These are phyloP conservation scores for Chromis chromis DNA, from an alignment of 2,797 vertebrate genomes.

Conservation along the genomic window DNA sequence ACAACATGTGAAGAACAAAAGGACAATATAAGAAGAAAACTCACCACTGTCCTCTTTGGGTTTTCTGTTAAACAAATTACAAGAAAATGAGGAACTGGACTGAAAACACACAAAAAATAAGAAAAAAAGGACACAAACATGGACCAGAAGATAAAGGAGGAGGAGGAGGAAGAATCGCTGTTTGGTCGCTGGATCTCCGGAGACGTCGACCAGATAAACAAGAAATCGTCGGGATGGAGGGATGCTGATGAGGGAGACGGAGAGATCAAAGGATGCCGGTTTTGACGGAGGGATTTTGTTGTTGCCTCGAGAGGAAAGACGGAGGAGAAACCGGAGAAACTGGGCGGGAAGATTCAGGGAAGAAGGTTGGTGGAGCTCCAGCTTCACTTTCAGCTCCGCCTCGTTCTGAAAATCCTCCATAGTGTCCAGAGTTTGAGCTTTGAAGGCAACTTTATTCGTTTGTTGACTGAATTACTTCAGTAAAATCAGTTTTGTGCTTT, in stretches of 20 bases:
- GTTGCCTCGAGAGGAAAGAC: constrained; percentile 20
- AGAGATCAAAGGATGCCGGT: constrained; percentile 47
- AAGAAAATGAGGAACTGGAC: background rate
- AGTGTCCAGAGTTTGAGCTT: background rate
- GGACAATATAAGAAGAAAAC: background rate
- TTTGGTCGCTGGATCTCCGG: constrained; percentile 36
- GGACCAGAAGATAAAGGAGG: background rate
- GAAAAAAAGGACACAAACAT: background rate
- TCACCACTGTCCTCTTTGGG: background rate
- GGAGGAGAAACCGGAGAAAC: background rate
- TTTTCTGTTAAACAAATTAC: background rate
- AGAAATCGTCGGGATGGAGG: constrained; percentile 41
- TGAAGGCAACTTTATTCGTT: background rate
- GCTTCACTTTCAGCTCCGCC: constrained; percentile 4
- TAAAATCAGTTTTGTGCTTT: background rate
- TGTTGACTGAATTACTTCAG: background rate
- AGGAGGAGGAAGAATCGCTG: background rate
- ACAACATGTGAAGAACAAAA: background rate
- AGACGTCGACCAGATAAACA: constrained; percentile 57
- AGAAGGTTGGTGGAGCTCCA: constrained; percentile 18
- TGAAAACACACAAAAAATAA: background rate
- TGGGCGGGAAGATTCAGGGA: background rate
- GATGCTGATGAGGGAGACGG: constrained; percentile 21
- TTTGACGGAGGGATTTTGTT: constrained; percentile 16
- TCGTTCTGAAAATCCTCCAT: constrained; percentile 2